Evolutionary conservation across 2,113 vertebrate species (phyloP).

Genomic region (Acanthochromis polyacanthus): DNA sequence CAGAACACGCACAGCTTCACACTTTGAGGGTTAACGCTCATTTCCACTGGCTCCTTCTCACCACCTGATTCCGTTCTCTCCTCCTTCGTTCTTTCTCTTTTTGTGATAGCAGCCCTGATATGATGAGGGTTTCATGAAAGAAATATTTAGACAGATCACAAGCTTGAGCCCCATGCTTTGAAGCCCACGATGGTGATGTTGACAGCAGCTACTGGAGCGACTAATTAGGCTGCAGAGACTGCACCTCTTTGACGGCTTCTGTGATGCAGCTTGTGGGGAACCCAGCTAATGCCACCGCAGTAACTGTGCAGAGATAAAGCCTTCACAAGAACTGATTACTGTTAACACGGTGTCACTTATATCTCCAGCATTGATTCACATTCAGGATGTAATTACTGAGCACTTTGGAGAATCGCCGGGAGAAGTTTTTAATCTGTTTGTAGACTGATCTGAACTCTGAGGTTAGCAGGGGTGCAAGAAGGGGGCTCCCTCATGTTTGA

Average conservation of each 20-base stretch:
- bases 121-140: conserved; percentile 61
- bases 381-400: conserved; percentile 15
- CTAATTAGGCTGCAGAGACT: conserved; percentile 70
- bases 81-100: conserved; percentile 10
- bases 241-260: conserved; percentile 50
- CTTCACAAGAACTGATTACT: conserved; percentile 31
- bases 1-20: conserved; percentile 48
- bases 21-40: conserved; percentile 35
- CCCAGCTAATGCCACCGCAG: conserved; percentile 37
- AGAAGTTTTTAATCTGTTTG: conserved; percentile 31
- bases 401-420: conserved; percentile 25
- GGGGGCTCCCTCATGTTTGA: conserved; percentile 41
- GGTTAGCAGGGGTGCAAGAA: conserved; percentile 34
- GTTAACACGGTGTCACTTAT: conserved; percentile 35
- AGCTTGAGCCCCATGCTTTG: conserved; percentile 67
- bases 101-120: conserved; percentile 45
- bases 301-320: conserved; percentile 32
- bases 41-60: conserved; percentile 40
- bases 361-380: conserved; percentile 28
- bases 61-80: conserved; percentile 27
- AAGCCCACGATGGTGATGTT: conserved; percentile 61
- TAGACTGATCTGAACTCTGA: conserved; percentile 37
- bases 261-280: conserved; percentile 64
- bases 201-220: conserved; percentile 57
- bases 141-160: conserved; percentile 74